Percentiles rank a stretch among this genome's conserved stretches.
Conservation (phyloP, 23 tunicate species). For the Diplosoma virens region DNA sequence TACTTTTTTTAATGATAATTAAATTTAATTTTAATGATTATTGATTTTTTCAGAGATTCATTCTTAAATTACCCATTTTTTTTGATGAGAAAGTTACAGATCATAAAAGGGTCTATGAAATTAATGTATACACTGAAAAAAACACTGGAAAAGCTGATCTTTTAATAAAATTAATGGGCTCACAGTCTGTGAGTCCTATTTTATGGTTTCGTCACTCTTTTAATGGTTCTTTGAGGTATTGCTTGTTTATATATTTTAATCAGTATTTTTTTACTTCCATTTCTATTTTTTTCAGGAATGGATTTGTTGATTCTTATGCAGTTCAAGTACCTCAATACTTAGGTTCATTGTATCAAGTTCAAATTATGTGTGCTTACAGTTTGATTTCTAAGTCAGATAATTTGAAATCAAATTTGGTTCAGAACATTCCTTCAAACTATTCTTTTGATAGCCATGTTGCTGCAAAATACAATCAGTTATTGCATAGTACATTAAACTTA, state of each 20-base stretch:
- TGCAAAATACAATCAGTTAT: too few relatives aligned
- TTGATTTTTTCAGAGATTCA: conserved; percentile 45
- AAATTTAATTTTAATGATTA: too few relatives aligned
- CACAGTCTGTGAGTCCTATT: conserved; percentile 20
- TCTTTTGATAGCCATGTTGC: too few relatives aligned
- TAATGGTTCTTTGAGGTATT: conserved; percentile 60
- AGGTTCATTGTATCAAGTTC: conserved; percentile 9
- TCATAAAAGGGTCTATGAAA: conserved; percentile 32
- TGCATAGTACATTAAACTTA: too few relatives aligned
- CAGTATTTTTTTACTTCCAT: not conserved
- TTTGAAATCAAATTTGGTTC: too few relatives aligned
- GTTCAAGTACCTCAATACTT: conserved; percentile 27
- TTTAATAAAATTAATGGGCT: conserved; percentile 37
- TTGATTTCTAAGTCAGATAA: too few relatives aligned
- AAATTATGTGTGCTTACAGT: conserved; percentile 24
- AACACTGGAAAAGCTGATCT: conserved; percentile 59
- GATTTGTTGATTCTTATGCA: conserved; percentile 53
- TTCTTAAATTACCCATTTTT: conserved; percentile 32
- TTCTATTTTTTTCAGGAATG: conserved; percentile 24
- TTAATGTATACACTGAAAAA: conserved; percentile 44
- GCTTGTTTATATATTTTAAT: not conserved
- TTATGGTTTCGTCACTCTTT: conserved; percentile 66
- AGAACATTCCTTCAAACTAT: too few relatives aligned
- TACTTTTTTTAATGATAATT: too few relatives aligned
- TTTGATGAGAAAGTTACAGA: not conserved